Percentiles rank a stretch among this genome's conserved stretches.
Conservation (phyloP, 2,113 vertebrate species). For the Bambusicola thoracicus region DNA sequence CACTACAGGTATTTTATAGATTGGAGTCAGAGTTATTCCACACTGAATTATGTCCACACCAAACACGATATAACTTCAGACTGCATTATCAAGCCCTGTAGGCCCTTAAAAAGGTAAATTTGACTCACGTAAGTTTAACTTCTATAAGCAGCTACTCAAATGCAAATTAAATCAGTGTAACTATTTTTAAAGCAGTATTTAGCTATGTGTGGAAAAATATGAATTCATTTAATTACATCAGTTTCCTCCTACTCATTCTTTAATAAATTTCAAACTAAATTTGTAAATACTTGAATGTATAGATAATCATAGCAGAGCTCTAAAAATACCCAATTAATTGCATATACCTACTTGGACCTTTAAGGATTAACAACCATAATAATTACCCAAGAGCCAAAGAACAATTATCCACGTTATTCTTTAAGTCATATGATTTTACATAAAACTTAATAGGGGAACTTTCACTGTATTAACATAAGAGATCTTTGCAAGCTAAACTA, state of each 20-base stretch:
- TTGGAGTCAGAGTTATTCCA: not conserved
- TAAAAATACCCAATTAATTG: not conserved
- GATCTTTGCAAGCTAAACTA: not conserved
- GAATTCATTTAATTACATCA: not conserved
- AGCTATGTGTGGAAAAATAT: not conserved
- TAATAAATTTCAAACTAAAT: constrained; percentile 10
- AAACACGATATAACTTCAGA: not conserved
- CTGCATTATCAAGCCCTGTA: not conserved
- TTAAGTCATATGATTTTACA: constrained; percentile 6
- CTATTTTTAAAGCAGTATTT: not conserved
- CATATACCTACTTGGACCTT: not conserved
- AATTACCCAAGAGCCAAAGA: not conserved
- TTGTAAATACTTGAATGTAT: not conserved
- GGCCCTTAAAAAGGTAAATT: not conserved
- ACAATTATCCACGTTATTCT: not conserved
- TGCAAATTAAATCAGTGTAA: not conserved
- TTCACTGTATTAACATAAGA: not conserved
- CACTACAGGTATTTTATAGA: not conserved
- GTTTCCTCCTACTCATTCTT: not conserved
- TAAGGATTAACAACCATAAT: not conserved
- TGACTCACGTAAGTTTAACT: not conserved
- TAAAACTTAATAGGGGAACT: not conserved
- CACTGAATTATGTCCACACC: not conserved
- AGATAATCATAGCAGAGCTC: not conserved
- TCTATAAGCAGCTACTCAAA: not conserved